Base-by-base conservation (phyloP, 1,140 invertebrate genomes). In the Lineus longissimus region DNA sequence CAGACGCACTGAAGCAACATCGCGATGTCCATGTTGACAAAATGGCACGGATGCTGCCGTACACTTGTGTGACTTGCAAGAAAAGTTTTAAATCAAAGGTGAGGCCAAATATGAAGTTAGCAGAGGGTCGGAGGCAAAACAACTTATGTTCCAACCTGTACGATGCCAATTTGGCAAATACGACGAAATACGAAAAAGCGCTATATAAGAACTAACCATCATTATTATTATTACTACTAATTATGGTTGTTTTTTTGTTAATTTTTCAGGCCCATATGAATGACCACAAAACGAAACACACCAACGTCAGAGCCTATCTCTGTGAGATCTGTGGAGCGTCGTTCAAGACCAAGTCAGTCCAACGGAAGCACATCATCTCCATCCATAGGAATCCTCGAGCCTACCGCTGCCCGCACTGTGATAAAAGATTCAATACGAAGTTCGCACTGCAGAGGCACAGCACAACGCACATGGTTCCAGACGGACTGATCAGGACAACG, bases 271-370 rank as follows among this genome's bases (percentile, higher is more conserved):
- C 72, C 15, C 75, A 76, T 57, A 63, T 78, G 25, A 68, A 68
- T 19, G 74, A 76, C 54, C 73, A 74, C 57, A 60, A 73, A 69
- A 72, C 78, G 17, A 78, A 78, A n/a, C 82, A 84, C 64, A 77
- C 81, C 7, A 77, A 75, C 30, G 71, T 73, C n/a, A 73, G 82
- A 15, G 73, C 78, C 6, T 82, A 78, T 64, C 71, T 84, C 19
- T 84, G 82, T 68, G 82, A 84, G 61, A 79, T 82, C 15, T 84
- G 83, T 72, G 83, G 83, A 9, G 78, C 82, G 9, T 75, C 81
- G 13, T 84, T 84, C 63, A 84, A 84, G 69, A 84, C 82, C 0
- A 73, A 76, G 25, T 74, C 78, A 0, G 81, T 83, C 0, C 82
- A 84, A 63, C 71, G 78, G 25, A 82, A 81, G 47, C 83, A 84